Base-by-base conservation (phyloP, 2,888 invertebrate genomes). In the Xanthia icteritia region DNA sequence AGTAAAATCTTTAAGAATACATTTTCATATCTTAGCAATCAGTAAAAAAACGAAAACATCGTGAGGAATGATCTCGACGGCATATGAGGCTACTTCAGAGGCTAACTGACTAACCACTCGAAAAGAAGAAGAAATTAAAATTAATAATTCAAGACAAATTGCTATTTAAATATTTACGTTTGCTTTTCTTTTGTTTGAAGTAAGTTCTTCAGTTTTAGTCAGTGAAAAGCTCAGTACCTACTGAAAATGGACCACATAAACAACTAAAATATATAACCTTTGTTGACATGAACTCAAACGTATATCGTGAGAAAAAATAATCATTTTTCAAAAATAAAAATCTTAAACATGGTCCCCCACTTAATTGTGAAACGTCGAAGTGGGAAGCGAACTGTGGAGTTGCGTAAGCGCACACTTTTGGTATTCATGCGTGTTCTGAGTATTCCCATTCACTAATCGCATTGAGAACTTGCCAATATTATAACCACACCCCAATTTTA, bases 321-420 rank as follows among this genome's bases (percentile, higher is more conserved):
- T 2, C 17, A 13, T 65, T 48, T 31, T 23, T 8, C 2, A 11
- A 20, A 65, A 42, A 5, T 0, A n/a, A 45, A 42, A 58, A 36
- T 11, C 9, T 15, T 17, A 58, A 6, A 4, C 17, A 71, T 84
- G 75, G 86, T 73, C 15, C 8, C 61, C 75, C 86, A 86, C 71
- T 48, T 64, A 71, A 86, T 89, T 90, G 90, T 89, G 90, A 90
- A 89, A 90, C 83, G 76, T 88, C 86, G 86, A 89, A 85, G 79
- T 82, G 84, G 84, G 88, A 89, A 90, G 84, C 83, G 72, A 73
- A 64, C 64, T 61, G 56, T 54, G 8, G 42, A 11, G 65, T 89
- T 87, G 80, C 86, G 88, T 77, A 87, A 89, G 81, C 79, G 84
- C 76, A 81, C 77, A 77, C 63, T 76, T 83, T 83, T 65, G 77